Evolutionary conservation across 2,113 vertebrate species (phyloP), one percentile per base, ranked within the genome.

Genomic region (Indicator maculatus): DNA sequence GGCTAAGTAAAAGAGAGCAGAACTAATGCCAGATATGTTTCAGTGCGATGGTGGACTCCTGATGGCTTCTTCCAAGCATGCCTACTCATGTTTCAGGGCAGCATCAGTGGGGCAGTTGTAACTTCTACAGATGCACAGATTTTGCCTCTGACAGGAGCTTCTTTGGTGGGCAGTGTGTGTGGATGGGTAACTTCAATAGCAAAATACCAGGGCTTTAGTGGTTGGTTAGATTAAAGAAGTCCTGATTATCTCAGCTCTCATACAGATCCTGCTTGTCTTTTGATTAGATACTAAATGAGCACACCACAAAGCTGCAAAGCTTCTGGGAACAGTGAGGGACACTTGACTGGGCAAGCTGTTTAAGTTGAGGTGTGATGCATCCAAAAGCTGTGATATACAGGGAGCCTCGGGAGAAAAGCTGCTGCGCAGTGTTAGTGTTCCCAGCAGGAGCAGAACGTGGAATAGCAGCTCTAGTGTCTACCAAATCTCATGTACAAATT

Each of bases 11-110:
- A 69, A 65, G 61, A 45, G 30, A 71, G 64, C 38, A 52, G 63
- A 77, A 9, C 28, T n/a, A 7, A 11, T 18, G 28, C 12, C 36
- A 38, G 8, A 0, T 0, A 0, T 18, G 26, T n/a, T 58, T 24
- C 21, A 3, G 10, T 15, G 41, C 1, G 0, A 2, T 27, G 38
- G 17, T 47, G 52, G 14, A 36, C 59, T 67, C 39, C 31, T 24
- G 17, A 21, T 27, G 31, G 30, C 23, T 60, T 39, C n/a, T 61
- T 47, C 61, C 0, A 2, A 78, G 63, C 71, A 27, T 53, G 47
- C 17, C 14, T 13, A 26, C 36, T 52, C 26, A 3, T 0, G 0
- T 63, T 64, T 52, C 12, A 33, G 17, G 36, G n/a, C 30, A 71
- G 26, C 7, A 28, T 9, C 38, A 0, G 8, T 12, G 83, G 39